phyloP scores from a whole-genome alignment of 2,113 vertebrate genomes.

The Alces alces region DNA sequence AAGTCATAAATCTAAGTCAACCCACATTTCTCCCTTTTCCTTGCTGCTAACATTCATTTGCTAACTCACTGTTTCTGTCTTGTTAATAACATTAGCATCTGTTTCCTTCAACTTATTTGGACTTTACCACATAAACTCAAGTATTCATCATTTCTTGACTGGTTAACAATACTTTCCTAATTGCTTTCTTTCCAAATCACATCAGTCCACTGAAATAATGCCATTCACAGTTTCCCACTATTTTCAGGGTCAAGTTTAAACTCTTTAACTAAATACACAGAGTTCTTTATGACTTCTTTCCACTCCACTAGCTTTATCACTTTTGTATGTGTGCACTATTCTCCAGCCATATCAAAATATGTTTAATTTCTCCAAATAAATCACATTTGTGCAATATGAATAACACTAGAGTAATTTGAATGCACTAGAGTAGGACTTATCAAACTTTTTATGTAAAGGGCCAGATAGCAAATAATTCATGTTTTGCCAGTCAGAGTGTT shows the following conservation, averaged over 20 bases:
- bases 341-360: neutral
- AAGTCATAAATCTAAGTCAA: neutral
- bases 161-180: neutral
- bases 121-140: neutral
- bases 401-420: neutral
- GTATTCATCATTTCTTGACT: neutral
- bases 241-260: constrained; percentile 10
- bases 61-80: neutral
- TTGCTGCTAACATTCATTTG: neutral
- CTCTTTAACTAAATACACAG: neutral
- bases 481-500: neutral
- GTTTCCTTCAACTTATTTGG: neutral
- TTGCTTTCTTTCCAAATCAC: neutral
- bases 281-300: neutral
- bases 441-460: neutral
- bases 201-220: neutral
- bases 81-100: neutral
- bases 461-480: neutral
- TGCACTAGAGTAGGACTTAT: neutral
- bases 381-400: neutral
- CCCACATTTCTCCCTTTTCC: neutral
- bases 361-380: neutral
- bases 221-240: neutral
- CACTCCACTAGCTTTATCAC: neutral
- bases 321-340: neutral